Conservation (phyloP, 2,888 invertebrate genomes). For the Spilosoma lubricipeda region DNA sequence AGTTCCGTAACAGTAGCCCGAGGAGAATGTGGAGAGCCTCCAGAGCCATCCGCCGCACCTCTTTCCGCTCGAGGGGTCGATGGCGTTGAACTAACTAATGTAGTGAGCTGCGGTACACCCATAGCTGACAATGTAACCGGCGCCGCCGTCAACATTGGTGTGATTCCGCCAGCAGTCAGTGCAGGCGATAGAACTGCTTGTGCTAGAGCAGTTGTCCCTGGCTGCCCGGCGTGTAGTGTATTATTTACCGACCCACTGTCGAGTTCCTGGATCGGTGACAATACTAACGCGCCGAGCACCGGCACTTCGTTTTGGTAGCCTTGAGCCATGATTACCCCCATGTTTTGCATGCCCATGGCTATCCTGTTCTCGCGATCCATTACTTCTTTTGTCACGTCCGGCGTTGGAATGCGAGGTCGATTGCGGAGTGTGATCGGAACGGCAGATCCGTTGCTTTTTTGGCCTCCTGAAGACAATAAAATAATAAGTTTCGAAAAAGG, state of each 20-base stretch:
- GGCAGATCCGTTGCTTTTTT: constrained; percentile 90
- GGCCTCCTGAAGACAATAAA: constrained; percentile 80
- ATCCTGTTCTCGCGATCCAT: constrained; percentile 90
- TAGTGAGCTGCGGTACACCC: constrained; percentile 87
- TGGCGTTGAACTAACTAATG: constrained; percentile 83
- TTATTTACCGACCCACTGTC: constrained; percentile 92
- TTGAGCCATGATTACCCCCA: constrained; percentile 91
- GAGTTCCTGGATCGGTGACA: constrained; percentile 94
- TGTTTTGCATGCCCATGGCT: constrained; percentile 82
- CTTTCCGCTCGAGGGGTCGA: constrained; percentile 74
- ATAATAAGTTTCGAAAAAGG: not conserved
- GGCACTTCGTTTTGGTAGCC: constrained; percentile 89
- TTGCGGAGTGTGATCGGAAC: constrained; percentile 90
- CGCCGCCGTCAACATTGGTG: constrained; percentile 78
- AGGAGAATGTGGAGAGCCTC: constrained; percentile 50
- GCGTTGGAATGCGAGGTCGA: constrained; percentile 95
- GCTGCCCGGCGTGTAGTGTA: constrained; percentile 90
- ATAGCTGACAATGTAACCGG: constrained; percentile 85
- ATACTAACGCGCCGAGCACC: constrained; percentile 90
- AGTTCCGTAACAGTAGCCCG: constrained; percentile 66
- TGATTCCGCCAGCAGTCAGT: constrained; percentile 68
- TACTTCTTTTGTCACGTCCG: constrained; percentile 94
- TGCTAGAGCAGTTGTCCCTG: constrained; percentile 92
- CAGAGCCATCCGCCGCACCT: constrained; percentile 58
- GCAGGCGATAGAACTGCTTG: constrained; percentile 90